These are phyloP conservation scores for Tachystola acroxantha DNA, from an alignment of 2,888 invertebrate genomes.

Conservation along the genomic window DNA sequence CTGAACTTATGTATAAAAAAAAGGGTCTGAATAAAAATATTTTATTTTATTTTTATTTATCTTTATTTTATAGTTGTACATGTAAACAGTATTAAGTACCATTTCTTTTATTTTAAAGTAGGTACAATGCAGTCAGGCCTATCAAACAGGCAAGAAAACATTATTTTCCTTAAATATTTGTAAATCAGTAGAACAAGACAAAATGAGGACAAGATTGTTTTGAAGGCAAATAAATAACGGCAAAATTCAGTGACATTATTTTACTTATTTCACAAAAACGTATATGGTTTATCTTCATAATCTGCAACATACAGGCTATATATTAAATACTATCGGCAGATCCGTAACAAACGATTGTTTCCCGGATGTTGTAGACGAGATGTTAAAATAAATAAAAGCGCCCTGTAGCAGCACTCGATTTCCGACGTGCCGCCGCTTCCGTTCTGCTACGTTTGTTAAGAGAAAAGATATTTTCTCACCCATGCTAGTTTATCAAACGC, in stretches of 20 bases:
- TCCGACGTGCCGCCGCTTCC: slow-evolving; percentile 59
- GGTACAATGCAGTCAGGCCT: no score
- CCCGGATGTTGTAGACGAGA: slow-evolving; percentile 63
- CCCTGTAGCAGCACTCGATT: slow-evolving; percentile 53
- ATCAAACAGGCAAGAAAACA: no score
- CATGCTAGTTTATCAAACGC: slow-evolving; percentile 39
- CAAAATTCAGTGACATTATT: no score
- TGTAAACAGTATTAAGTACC: neutral
- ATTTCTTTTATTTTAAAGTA: neutral
- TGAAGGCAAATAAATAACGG: no score
- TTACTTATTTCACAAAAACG: no score
- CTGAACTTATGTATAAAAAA: no score
- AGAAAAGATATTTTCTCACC: slow-evolving; percentile 50
- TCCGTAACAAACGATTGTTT: slow-evolving; percentile 46
- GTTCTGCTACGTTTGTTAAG: slow-evolving; percentile 37
- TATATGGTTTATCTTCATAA: slow-evolving; percentile 24
- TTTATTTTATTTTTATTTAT: neutral
- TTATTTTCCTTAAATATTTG: no score
- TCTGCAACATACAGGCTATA: slow-evolving; percentile 12
- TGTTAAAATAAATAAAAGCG: slow-evolving; percentile 69
- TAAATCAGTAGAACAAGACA: no score
- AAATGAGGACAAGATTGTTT: no score
- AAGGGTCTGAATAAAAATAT: neutral
- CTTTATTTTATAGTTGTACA: neutral
- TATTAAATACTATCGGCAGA: slow-evolving; percentile 7